A percentile compares a stretch with the other conserved stretches of the same genome.
Evolutionary conservation across 1,140 invertebrate species (phyloP).

Genomic region (Hylyphantes graminicola): DNA sequence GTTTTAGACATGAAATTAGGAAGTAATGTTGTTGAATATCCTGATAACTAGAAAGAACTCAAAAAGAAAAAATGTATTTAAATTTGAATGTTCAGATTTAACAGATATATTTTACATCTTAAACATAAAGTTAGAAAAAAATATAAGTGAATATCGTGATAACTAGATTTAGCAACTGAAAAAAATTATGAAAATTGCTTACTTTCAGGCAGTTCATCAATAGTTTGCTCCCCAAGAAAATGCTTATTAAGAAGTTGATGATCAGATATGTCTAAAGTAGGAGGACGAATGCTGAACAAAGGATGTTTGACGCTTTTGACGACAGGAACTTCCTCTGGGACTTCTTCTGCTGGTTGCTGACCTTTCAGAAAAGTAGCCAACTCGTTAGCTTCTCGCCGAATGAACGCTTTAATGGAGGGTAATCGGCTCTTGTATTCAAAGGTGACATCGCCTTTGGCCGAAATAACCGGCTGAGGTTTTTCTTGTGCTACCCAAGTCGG

Average conservation of each 20-base stretch:
- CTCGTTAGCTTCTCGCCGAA: constrained; percentile 42
- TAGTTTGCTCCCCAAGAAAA: constrained; percentile 4
- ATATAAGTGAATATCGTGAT: no score
- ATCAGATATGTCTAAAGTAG: constrained; percentile 48
- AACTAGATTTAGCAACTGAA: background rate
- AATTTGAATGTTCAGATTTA: no score
- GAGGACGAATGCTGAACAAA: constrained; percentile 46
- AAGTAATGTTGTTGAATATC: no score
- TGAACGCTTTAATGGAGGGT: constrained; percentile 58
- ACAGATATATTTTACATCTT: no score
- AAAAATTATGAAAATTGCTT: background rate
- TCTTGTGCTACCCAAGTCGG: constrained; percentile 56
- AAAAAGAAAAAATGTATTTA: no score
- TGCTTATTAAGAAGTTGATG: constrained; percentile 41
- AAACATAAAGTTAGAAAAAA: no score
- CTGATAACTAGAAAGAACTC: no score
- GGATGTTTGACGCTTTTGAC: constrained; percentile 26
- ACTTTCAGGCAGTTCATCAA: background rate
- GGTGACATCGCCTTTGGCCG: constrained; percentile 43
- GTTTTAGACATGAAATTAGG: no score
- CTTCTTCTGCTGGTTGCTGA: constrained; percentile 24
- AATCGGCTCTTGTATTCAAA: constrained; percentile 53
- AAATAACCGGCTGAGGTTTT: constrained; percentile 50
- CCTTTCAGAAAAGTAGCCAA: constrained; percentile 42
- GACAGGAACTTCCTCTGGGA: background rate